Percentiles rank a stretch among this genome's conserved stretches.
These are phyloP conservation scores for Priapulus caudatus DNA, from an alignment of 2,888 invertebrate species.

Conservation along the genomic window DNA sequence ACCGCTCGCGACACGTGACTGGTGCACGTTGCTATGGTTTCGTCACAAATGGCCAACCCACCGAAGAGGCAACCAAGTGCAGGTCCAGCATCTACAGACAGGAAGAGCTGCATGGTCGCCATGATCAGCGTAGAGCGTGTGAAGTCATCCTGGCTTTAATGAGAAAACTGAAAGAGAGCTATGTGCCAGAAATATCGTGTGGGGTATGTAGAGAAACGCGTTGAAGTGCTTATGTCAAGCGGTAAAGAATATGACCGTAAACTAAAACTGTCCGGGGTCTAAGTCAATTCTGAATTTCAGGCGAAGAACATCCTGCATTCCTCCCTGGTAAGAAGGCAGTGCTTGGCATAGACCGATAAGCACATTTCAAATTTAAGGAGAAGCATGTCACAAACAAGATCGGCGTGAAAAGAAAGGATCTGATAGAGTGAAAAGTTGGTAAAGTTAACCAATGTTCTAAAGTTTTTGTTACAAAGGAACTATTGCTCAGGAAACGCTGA, in stretches of 20 bases:
- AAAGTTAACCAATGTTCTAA: slow-evolving; percentile 6
- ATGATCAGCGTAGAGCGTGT: slow-evolving; percentile 89
- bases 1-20: too few species aligned
- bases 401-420: slow-evolving; percentile 15
- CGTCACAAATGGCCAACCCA: slow-evolving; percentile 81
- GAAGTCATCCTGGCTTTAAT: slow-evolving; percentile 10
- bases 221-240: too few species aligned
- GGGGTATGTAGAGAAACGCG: too few species aligned
- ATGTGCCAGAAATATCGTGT: too few species aligned
- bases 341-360: background rate
- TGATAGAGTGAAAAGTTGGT: slow-evolving; percentile 13
- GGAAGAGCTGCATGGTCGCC: slow-evolving; percentile 81
- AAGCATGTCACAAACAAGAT: slow-evolving; percentile 9
- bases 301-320: slow-evolving; percentile 31
- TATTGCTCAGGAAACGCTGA: too few species aligned
- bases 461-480: background rate
- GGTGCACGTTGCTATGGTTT: slow-evolving; percentile 89
- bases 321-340: slow-evolving; percentile 13
- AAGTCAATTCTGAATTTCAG: too few species aligned
- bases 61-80: slow-evolving; percentile 78
- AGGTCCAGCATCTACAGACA: too few species aligned
- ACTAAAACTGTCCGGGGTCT: too few species aligned
- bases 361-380: background rate
- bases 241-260: too few species aligned
- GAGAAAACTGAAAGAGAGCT: slow-evolving; percentile 7